A percentile compares a stretch with the other conserved stretches of the same genome.
Evolutionary conservation across 2,888 invertebrate species (phyloP).

Genomic region (Anagyrus pseudococci): DNA sequence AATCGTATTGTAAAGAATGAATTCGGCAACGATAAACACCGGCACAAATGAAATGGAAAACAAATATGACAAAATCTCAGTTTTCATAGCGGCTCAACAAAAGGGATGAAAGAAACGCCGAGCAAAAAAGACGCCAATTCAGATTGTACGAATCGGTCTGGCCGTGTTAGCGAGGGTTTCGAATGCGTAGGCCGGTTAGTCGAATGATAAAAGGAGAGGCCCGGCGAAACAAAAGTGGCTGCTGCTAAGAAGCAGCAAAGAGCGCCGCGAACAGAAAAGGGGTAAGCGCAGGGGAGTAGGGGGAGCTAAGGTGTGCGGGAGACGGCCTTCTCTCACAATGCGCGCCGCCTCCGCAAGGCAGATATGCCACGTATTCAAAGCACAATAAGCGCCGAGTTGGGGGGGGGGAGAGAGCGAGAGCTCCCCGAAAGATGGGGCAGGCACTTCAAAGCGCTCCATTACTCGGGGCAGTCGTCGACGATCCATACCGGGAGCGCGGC

Average conservation of each 20-base stretch:
- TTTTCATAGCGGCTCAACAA: too few species aligned
- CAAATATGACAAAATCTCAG: too few species aligned
- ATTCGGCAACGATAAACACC: too few species aligned
- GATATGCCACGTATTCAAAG: constrained; percentile 59
- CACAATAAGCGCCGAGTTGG: constrained; percentile 55
- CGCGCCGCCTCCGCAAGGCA: constrained; percentile 45
- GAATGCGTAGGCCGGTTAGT: too few species aligned
- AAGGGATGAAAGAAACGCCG: too few species aligned
- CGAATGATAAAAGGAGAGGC: too few species aligned
- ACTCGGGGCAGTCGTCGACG: constrained; percentile 40
- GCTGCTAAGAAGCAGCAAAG: background rate
- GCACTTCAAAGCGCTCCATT: constrained; percentile 46
- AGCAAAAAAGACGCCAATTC: too few species aligned
- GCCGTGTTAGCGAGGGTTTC: too few species aligned
- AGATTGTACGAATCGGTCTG: too few species aligned
- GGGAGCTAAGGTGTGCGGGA: too few species aligned
- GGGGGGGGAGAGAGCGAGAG: constrained; percentile 39
- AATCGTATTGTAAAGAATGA: too few species aligned
- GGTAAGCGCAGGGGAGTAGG: constrained; percentile 9
- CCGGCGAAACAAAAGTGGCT: background rate
- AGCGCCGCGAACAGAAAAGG: background rate
- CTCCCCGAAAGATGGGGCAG: background rate
- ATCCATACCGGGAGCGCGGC: constrained; percentile 50
- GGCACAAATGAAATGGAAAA: too few species aligned
- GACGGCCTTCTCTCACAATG: background rate